These are phyloP conservation scores for Venturia canescens DNA, from an alignment of 1,140 invertebrate species.

Conservation along the genomic window DNA sequence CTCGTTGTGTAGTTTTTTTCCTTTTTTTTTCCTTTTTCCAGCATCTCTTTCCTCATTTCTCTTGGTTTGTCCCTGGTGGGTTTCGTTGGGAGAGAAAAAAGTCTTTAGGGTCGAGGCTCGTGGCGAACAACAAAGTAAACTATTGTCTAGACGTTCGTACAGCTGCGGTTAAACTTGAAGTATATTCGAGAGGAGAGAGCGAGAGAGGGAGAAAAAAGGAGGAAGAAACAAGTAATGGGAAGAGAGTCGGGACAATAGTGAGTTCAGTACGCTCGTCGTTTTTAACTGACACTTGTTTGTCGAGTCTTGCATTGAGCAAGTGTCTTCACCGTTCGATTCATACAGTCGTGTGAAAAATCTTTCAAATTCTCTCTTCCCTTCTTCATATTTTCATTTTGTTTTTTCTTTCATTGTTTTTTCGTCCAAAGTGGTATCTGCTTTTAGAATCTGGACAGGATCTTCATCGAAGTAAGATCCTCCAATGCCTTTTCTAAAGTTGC, in stretches of 20 bases:
- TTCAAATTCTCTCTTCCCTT: neutral
- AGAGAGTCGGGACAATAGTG: neutral
- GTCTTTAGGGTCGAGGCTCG: neutral
- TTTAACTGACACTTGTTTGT: neutral
- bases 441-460: neutral
- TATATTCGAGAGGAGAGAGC: too few relatives aligned
- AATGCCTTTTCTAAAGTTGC: neutral
- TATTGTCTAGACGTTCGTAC: conserved; percentile 11
- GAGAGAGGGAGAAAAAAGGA: neutral
- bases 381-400: neutral
- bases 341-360: neutral
- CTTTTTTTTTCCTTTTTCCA: too few relatives aligned
- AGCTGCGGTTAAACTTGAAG: neutral
- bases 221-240: too few relatives aligned
- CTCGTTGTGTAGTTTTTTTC: too few relatives aligned
- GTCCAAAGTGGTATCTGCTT: neutral
- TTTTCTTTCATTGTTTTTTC: neutral
- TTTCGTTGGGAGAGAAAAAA: neutral
- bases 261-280: neutral
- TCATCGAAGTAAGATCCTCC: conserved; percentile 10
- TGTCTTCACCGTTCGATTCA: neutral
- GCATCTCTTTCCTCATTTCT: neutral
- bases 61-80: neutral
- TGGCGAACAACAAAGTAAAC: conserved; percentile 1
- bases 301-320: neutral